Conservation (phyloP, 2,888 invertebrate genomes). For the Xanthostigma xanthostigma region DNA sequence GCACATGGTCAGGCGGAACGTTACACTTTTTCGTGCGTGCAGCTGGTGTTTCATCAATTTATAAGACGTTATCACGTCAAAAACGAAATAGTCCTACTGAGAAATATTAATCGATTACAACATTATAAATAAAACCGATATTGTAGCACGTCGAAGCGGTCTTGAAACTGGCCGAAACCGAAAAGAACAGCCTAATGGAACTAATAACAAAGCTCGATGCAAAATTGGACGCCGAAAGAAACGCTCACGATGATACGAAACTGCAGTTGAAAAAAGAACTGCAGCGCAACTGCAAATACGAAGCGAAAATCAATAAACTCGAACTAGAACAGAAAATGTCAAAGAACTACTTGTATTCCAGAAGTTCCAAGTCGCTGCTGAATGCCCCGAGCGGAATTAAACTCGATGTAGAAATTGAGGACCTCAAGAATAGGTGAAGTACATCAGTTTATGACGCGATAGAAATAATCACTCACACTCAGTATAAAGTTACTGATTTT, state of each 20-base stretch:
- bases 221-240: constrained; percentile 39
- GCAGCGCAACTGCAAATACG: constrained; percentile 40
- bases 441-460: too few species aligned
- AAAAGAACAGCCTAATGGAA: constrained; percentile 42
- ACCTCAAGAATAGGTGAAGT: too few species aligned
- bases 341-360: constrained; percentile 12
- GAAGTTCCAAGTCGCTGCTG: constrained; percentile 13
- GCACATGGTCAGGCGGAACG: too few species aligned
- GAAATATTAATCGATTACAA: not conserved
- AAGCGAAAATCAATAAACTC: constrained; percentile 35
- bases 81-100: too few species aligned
- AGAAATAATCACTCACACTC: too few species aligned
- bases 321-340: constrained; percentile 35
- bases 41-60: too few species aligned
- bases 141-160: constrained; percentile 10
- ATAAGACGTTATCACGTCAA: too few species aligned
- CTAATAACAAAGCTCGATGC: constrained; percentile 38
- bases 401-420: too few species aligned
- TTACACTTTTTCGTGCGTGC: too few species aligned
- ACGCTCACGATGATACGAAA: constrained; percentile 23
- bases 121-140: not conserved
- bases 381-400: too few species aligned
- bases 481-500: constrained; percentile 13
- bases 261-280: constrained; percentile 29
- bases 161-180: constrained; percentile 39